phyloP scores from a whole-genome alignment of 2,888 invertebrate genomes.

The Panorpa germanica region DNA sequence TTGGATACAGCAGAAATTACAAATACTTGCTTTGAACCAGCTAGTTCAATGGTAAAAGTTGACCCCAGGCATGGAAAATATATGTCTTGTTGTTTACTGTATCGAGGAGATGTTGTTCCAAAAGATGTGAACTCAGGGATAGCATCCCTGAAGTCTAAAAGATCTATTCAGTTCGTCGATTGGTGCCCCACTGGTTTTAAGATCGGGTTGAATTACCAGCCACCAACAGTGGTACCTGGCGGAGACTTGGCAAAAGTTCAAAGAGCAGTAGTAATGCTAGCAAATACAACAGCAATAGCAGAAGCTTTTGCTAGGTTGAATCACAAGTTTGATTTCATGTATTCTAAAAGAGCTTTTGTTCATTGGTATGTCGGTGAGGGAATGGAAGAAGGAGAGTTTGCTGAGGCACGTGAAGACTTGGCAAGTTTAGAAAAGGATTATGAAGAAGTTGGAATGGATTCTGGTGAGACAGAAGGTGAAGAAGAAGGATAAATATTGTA shows the following conservation, averaged over 20 bases:
- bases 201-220: slow-evolving; percentile 29
- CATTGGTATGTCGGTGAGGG: slow-evolving; percentile 80
- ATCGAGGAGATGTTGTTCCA: slow-evolving; percentile 22
- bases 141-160: slow-evolving; percentile 34
- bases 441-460: slow-evolving; percentile 53
- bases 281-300: slow-evolving; percentile 61
- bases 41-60: slow-evolving; percentile 36
- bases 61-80: slow-evolving; percentile 32
- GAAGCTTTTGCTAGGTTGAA: slow-evolving; percentile 73
- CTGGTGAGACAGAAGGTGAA: slow-evolving; percentile 26
- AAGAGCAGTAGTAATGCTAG: slow-evolving; percentile 45
- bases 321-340: slow-evolving; percentile 83
- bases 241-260: slow-evolving; percentile 37
- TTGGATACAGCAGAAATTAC: slow-evolving; percentile 35
- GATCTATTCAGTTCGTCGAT: slow-evolving; percentile 22
- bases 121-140: slow-evolving; percentile 34
- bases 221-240: slow-evolving; percentile 27
- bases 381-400: slow-evolving; percentile 70
- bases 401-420: slow-evolving; percentile 61
- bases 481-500: too few relatives aligned
- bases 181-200: slow-evolving; percentile 24
- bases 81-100: slow-evolving; percentile 36
- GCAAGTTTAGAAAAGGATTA: slow-evolving; percentile 54
- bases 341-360: slow-evolving; percentile 75
- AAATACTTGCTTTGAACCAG: slow-evolving; percentile 39